phyloP scores from a whole-genome alignment of 2,888 invertebrate genomes.

The Troilus luridus region DNA sequence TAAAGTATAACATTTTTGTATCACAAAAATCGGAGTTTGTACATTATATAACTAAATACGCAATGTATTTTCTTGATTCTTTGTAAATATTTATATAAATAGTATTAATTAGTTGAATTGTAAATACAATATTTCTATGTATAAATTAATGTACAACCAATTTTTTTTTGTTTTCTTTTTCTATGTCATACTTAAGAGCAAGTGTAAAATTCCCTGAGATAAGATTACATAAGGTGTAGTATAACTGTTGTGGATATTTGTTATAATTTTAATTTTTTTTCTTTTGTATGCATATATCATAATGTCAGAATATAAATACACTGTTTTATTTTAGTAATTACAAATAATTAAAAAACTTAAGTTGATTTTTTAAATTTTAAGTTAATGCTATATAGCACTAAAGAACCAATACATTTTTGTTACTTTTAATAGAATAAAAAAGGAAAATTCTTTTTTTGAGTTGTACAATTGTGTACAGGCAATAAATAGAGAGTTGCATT shows the following conservation, averaged over 20 bases:
- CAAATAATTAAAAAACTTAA: conserved; percentile 10
- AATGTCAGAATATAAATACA: background rate
- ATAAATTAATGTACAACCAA: background rate
- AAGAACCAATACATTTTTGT: conserved; percentile 4
- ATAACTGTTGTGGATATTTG: conserved; percentile 48
- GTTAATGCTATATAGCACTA: background rate
- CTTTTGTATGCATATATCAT: conserved; percentile 28
- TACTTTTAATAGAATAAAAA: conserved; percentile 16
- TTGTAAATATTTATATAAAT: conserved; percentile 47
- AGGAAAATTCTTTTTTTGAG: background rate
- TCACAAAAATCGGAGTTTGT: conserved; percentile 10
- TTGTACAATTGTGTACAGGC: background rate
- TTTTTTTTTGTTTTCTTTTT: conserved; percentile 8
- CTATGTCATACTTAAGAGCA: background rate
- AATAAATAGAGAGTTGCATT: background rate
- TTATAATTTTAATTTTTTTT: background rate
- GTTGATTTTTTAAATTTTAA: conserved; percentile 13
- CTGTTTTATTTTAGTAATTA: conserved; percentile 41
- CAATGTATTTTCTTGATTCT: conserved; percentile 30
- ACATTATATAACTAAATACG: conserved; percentile 40
- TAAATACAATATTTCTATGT: conserved; percentile 40
- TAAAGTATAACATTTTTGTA: conserved; percentile 29
- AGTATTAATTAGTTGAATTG: conserved; percentile 46
- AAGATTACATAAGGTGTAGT: conserved; percentile 4
- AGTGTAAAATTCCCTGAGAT: conserved; percentile 11